These are phyloP conservation scores for Anneissia japonica DNA, from an alignment of 35 echinoderm and acorn worm species.

Conservation along the genomic window DNA sequence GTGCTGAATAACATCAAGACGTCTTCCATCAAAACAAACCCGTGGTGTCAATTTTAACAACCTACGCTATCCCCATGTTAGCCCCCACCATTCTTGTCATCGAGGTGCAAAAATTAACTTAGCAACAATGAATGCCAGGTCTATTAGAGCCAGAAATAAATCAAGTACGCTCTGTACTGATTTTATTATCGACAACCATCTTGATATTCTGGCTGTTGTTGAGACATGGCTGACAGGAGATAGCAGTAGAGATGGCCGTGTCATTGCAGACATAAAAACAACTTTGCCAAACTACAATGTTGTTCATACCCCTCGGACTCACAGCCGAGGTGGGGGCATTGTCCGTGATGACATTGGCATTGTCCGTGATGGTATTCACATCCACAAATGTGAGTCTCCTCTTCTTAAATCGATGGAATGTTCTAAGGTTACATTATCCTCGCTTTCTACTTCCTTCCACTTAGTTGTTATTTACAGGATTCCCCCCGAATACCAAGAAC, in stretches of 20 bases:
- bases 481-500: too few relatives aligned
- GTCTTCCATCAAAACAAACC: background rate
- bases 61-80: background rate
- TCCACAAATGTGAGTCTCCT: background rate
- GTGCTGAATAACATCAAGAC: too few relatives aligned
- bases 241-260: background rate
- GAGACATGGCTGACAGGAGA: constrained; percentile 3
- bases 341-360: too few relatives aligned
- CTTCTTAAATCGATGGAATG: background rate
- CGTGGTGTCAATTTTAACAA: background rate
- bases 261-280: background rate
- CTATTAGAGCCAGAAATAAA: constrained; percentile 23
- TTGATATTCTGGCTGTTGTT: constrained; percentile 28
- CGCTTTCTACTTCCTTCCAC: background rate
- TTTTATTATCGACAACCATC: constrained; percentile 1
- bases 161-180: constrained; percentile 1
- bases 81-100: background rate
- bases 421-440: background rate
- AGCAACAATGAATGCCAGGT: constrained; percentile 31
- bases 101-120: background rate
- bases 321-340: background rate
- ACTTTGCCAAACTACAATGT: background rate
- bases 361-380: background rate
- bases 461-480: background rate
- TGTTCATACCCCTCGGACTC: background rate